phyloP scores from a whole-genome alignment of 2,797 vertebrate species.

The Allobates femoralis region DNA sequence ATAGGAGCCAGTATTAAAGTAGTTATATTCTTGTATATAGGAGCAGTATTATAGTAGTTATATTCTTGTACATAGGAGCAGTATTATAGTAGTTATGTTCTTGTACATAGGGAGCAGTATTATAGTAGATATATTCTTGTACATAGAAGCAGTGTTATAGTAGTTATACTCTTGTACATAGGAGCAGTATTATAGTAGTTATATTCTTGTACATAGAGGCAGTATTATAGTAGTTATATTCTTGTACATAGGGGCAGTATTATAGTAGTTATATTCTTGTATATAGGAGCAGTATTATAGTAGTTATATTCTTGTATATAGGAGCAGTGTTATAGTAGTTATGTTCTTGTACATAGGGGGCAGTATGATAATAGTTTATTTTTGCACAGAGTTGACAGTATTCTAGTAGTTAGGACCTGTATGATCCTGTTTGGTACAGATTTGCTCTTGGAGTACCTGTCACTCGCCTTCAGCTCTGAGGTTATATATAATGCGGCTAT shows the following conservation, averaged over 20 bases:
- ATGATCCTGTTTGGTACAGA: not conserved
- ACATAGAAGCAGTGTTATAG: not conserved
- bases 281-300: not conserved
- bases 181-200: conserved; percentile 3
- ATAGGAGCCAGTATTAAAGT: not conserved
- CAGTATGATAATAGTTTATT: not conserved
- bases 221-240: not conserved
- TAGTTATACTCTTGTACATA: not conserved
- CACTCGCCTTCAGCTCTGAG: not conserved
- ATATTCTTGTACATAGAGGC: not conserved
- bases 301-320: not conserved
- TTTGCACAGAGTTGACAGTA: not conserved
- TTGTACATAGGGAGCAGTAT: not conserved
- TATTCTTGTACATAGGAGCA: not conserved
- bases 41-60: not conserved
- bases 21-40: not conserved
- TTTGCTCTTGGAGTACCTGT: not conserved
- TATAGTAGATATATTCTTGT: conserved; percentile 6
- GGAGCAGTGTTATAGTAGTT: not conserved
- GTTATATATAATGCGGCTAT: not conserved
- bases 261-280: conserved; percentile 4
- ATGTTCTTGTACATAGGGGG: not conserved
- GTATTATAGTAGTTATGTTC: conserved; percentile 1
- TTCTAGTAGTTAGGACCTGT: not conserved
- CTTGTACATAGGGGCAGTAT: not conserved